A percentile compares a stretch with the other conserved stretches of the same genome.
Evolutionary conservation across 2,113 vertebrate genomes (phyloP).

Genomic region (Salvelinus alpinus): DNA sequence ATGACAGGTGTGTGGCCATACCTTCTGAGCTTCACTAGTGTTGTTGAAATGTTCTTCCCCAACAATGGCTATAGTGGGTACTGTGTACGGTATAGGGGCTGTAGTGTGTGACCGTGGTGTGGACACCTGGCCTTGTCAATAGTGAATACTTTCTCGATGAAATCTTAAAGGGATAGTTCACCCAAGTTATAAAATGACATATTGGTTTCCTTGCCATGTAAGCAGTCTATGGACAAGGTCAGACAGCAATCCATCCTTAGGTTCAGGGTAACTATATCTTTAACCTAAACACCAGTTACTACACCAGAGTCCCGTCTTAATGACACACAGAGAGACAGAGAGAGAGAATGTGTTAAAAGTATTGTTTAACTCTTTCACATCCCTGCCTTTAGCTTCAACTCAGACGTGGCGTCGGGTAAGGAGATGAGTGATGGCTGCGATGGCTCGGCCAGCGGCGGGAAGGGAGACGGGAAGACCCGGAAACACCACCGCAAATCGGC

Average conservation of each 20-base stretch:
- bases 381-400: constrained; percentile 70
- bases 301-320: no score
- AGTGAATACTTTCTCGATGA: no score
- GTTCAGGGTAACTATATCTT: no score
- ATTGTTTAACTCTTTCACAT: background rate
- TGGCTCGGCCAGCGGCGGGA: constrained; percentile 77
- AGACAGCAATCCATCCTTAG: no score
- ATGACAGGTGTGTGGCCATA: constrained; percentile 82
- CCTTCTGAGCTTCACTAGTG: background rate
- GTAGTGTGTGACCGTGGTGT: background rate
- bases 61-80: no score
- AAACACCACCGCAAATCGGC: constrained; percentile 93
- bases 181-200: no score
- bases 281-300: no score
- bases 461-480: constrained; percentile 85
- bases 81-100: background rate
- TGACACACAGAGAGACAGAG: no score
- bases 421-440: constrained; percentile 93
- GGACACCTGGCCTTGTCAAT: no score
- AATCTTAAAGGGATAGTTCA: no score
- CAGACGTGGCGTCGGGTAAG: constrained; percentile 87
- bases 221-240: no score
- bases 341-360: background rate
- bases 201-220: no score
- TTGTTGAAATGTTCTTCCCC: background rate